Evolutionary conservation across 92 coral and sea anemone species (phyloP), one percentile per base, ranked within the genome.

Genomic region (Plumapathes pennacea): DNA sequence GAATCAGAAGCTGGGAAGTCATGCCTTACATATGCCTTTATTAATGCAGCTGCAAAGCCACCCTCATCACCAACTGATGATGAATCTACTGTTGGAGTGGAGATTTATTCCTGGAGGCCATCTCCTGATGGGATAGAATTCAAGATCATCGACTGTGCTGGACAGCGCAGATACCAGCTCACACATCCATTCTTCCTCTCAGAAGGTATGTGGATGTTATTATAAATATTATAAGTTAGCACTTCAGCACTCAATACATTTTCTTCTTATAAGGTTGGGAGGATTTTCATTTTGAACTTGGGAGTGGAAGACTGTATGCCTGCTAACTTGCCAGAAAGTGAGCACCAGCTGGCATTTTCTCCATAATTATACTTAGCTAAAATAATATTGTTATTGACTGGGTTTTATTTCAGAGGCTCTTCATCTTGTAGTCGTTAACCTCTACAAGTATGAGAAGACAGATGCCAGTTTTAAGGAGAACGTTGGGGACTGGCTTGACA

Each of bases 151-250:
- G 98, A 92, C 60, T 89, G 89, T 61, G 98, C 98, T 19, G 98
- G 98, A 17, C 96, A 92, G 33, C 85, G 89, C 23, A 63, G 88
- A 9, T 92, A 92, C 45, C 96, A 88, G 29, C 70, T 88, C 62
- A 92, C 98, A 5, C 98, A 92, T 41, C 96, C 90, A 19, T 85
- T 92, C 28, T 92, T 92, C 30, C 72, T 92, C n/a, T 92, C 92
- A 22, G 73, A 90, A 73, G 98, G 98, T 92, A 60, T 32, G 52
- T 48, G 9, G 10, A 38, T 32, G 1, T 23, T 19, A 45, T 26
- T 41, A 20, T 8, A 1, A 18, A 4, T 17, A 24, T 17, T 30
- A n/a, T 25, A 2, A 6, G 7, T 6, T n/a, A n/a, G n/a, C n/a
- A n/a, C n/a, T n/a, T n/a, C n/a, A n/a, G n/a, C n/a, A n/a, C n/a